phyloP scores from a whole-genome alignment of 1,140 invertebrate species.

The Bicyclus anynana region DNA sequence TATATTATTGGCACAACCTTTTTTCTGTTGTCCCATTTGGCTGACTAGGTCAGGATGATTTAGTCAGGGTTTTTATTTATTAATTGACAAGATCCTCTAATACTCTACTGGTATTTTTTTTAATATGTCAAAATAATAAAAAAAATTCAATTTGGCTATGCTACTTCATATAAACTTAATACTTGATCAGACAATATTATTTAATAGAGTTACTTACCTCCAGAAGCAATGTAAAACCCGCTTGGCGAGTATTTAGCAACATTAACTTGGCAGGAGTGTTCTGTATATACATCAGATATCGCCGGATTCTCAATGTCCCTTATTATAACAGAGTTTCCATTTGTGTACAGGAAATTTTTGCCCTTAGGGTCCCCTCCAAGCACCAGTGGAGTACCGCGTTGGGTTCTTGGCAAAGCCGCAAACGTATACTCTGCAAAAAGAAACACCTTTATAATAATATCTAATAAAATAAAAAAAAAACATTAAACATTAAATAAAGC shows the following conservation, averaged over 20 bases:
- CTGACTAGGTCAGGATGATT: no score
- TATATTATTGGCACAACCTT: no score
- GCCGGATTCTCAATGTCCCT: constrained; percentile 97
- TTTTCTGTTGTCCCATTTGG: no score
- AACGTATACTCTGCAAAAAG: constrained; percentile 90
- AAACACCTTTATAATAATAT: constrained; percentile 21
- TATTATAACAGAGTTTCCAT: constrained; percentile 98
- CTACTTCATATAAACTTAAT: no score
- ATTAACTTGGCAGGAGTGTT: constrained; percentile 96
- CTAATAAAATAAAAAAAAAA: no score
- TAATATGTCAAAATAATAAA: no score
- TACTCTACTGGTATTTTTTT: no score
- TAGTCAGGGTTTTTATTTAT: no score
- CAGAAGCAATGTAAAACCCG: constrained; percentile 99
- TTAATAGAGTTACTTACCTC: constrained; percentile 81
- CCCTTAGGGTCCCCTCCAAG: constrained; percentile 97
- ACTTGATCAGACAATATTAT: neutral
- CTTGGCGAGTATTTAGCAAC: constrained; percentile 99
- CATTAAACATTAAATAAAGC: no score
- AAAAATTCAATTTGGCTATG: no score
- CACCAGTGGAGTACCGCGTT: constrained; percentile 94
- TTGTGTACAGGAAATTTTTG: constrained; percentile 97
- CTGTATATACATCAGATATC: constrained; percentile 96
- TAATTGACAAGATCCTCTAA: no score
- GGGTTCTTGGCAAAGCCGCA: constrained; percentile 94